A percentile compares a stretch with the other conserved stretches of the same genome.
Conservation (phyloP, 2,888 invertebrate genomes). For the Machimus rusticus region DNA sequence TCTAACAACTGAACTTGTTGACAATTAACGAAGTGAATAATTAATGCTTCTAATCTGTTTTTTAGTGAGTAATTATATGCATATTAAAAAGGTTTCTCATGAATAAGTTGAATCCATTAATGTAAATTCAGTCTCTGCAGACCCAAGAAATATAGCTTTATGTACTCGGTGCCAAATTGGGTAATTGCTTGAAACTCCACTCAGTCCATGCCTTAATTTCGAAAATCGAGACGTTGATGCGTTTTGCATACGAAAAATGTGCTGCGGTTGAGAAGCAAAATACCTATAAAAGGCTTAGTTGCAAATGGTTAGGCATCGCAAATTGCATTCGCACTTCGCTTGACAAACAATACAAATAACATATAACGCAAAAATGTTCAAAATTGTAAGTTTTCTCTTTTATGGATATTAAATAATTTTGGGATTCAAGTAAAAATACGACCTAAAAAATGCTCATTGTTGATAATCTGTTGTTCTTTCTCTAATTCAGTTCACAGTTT, state of each 20-base stretch:
- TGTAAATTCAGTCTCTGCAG: neutral
- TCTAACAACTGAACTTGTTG: too few relatives aligned
- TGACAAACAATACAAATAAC: neutral
- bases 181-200: neutral
- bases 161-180: neutral
- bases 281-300: neutral
- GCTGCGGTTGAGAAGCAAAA: neutral
- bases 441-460: neutral
- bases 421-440: neutral
- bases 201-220: neutral
- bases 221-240: neutral
- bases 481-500: conserved; percentile 8
- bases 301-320: conserved; percentile 50
- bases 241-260: neutral
- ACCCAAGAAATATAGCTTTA: neutral
- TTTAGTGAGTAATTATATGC: neutral
- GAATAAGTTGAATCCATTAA: neutral
- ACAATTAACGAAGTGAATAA: too few relatives aligned
- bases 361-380: conserved; percentile 26
- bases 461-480: neutral
- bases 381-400: neutral
- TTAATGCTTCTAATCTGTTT: too few relatives aligned
- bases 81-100: neutral
- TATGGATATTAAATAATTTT: neutral
- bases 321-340: conserved; percentile 31